These are phyloP conservation scores for Artemisiospiza belli DNA, from an alignment of 2,113 vertebrate genomes.

Conservation along the genomic window DNA sequence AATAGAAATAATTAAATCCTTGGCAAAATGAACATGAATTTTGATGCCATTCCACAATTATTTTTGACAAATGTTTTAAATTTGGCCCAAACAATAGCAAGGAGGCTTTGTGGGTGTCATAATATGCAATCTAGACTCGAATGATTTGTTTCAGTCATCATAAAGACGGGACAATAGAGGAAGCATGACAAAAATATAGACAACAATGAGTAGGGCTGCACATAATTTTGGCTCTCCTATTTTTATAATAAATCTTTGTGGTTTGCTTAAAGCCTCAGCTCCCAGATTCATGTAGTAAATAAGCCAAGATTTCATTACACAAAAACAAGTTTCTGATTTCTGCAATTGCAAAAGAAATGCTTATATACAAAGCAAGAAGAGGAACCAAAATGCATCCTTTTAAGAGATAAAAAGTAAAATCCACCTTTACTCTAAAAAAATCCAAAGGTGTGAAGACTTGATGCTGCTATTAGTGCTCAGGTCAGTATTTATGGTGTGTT, in stretches of 20 bases:
- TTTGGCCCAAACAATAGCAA: not conserved
- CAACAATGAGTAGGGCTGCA: not conserved
- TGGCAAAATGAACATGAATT: not conserved
- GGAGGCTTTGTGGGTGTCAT: not conserved
- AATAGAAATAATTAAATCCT: not conserved
- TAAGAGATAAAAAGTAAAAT: not conserved
- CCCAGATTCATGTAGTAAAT: not conserved
- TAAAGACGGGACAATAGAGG: not conserved
- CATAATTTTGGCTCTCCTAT: not conserved
- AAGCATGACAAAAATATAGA: not conserved
- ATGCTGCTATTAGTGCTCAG: not conserved
- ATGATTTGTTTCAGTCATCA: conserved; percentile 11
- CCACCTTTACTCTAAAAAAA: not conserved
- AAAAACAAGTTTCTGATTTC: not conserved
- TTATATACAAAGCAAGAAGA: not conserved
- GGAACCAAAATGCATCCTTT: not conserved
- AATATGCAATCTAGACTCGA: not conserved
- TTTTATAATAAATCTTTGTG: not conserved
- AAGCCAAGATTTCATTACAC: not conserved
- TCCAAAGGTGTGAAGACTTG: not conserved
- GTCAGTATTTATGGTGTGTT: rapidly evolving
- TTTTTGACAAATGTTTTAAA: not conserved
- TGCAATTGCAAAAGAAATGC: not conserved
- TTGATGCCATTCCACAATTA: not conserved
- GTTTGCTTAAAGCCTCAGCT: not conserved